Evolutionary conservation across 2,113 vertebrate species (phyloP).

Genomic region (Meriones unguiculatus): DNA sequence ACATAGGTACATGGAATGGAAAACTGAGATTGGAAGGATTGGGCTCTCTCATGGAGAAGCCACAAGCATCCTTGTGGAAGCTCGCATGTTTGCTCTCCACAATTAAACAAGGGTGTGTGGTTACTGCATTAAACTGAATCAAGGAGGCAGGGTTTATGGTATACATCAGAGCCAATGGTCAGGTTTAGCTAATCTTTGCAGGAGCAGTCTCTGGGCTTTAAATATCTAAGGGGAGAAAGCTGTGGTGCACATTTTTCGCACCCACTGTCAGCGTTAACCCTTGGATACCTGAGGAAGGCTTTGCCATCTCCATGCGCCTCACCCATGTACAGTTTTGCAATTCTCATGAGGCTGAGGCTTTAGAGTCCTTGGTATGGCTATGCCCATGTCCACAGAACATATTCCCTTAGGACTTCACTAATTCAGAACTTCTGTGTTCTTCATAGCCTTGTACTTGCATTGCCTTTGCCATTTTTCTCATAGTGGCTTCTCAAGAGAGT

Average conservation of each 20-base stretch:
- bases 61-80: neutral
- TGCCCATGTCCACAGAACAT: neutral
- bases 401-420: too few species aligned
- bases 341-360: neutral
- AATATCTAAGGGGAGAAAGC: neutral
- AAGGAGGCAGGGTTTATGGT: neutral
- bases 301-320: neutral
- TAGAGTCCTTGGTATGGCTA: neutral
- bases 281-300: neutral
- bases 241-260: neutral
- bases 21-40: neutral
- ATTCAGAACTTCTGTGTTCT: neutral
- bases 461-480: conserved; percentile 2
- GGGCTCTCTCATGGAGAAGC: neutral
- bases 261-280: neutral
- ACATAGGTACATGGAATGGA: neutral
- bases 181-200: neutral
- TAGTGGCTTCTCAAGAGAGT: neutral
- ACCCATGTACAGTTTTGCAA: neutral
- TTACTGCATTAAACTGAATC: neutral
- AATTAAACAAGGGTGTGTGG: neutral
- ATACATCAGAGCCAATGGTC: neutral
- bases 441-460: neutral
- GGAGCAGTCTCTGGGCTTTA: neutral
- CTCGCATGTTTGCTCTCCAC: neutral